Base-by-base conservation (phyloP, 2,797 vertebrate genomes). In the Muraenolepis orangiensis region DNA sequence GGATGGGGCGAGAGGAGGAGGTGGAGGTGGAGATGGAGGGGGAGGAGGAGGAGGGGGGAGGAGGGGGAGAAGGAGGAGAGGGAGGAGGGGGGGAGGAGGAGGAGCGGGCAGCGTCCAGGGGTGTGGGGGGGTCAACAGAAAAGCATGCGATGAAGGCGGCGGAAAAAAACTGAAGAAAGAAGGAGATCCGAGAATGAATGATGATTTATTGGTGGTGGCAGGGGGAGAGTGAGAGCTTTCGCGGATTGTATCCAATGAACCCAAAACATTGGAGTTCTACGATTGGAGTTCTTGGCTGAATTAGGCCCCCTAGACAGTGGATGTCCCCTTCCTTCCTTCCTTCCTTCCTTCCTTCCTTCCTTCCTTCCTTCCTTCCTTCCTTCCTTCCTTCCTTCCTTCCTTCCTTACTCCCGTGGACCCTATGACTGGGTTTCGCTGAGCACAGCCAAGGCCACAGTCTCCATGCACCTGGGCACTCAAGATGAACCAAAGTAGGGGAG, bases 21-120 rank as follows among this genome's bases (percentile, higher is more conserved):
- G 89, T 86, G 90, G 90, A 84, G 86, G 78, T 80, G 72, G 88
- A 91, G 86, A 79, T 85, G 83, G 85, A 90, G 87, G 88, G 79
- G 38, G 74, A 78, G 77, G 61, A 76, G 90, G 93, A 87, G 91
- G 84, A 87, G 85, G 84, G 76, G 80, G 86, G 89, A 86, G 87
- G 82, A 80, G 82, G 86, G 90, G 85, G 89, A 87, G 90, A 90
- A 84, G 86, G 78, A 80, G 72, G 88, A 91, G 86, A 79, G 85
- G 83, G 85, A 90, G 87, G 88, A n/a, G n/a, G n/a, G n/a, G n/a
- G 79, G 38, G 74, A 78, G 77, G 61, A 76, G 90, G 93, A 87
- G 91, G 84, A 87, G 85, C 84, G 76, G 80, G 86, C n/a, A 89
- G 77, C 82, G 57, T 71, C 81, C 72, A 74, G 42, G 61, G 78